Evolutionary conservation across 53 echinoderm and acorn worm species (phyloP), one percentile per base, ranked within the genome.

Genomic region (Hippasteria phrygiana): DNA sequence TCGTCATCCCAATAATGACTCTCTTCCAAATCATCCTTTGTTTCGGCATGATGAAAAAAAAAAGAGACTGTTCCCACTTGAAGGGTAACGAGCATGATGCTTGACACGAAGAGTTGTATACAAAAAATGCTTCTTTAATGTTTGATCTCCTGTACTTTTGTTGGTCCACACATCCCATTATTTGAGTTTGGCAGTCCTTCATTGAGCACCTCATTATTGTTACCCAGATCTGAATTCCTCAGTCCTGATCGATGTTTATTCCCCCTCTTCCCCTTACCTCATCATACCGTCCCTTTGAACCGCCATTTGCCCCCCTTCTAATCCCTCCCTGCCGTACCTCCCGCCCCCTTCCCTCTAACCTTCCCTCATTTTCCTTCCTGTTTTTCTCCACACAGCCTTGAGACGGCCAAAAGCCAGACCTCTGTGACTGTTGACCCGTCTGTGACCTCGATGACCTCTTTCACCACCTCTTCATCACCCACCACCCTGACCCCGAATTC

Each of bases 401-500:
- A 99, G 91, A 91, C 94, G 90, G 99, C 99, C 90, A 99, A 98
- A 94, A 94, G 96, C 93, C 95, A 93, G 94, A 93, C 96, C 99
- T 94, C 99, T 83, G 83, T 83, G 91, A 95, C 93, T 85, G 92
- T 96, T 93, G 96, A 93, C 91, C 91, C 95, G 90, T 92, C 95
- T 90, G 92, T 92, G 92, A 90, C 95, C 88, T 95, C 95, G 90
- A 91, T 95, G 89, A 91, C 97, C 78, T 91, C 95, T 87, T 92
- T 93, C 90, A 93, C 93, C 92, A 94, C 95, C 93, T 90, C 93
- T 90, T 90, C 92, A 88, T 95, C 97, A 62, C 90, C 95, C 91
- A 90, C 95, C 92, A 89, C 92, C 91, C 91, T 92, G 88, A 72
- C 92, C 92, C 90, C 92, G 88, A 88, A 94, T 87, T 91, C 96